Evolutionary conservation across 2,113 vertebrate species (phyloP), one percentile per base, ranked within the genome.

Genomic region (Microtus oregoni): DNA sequence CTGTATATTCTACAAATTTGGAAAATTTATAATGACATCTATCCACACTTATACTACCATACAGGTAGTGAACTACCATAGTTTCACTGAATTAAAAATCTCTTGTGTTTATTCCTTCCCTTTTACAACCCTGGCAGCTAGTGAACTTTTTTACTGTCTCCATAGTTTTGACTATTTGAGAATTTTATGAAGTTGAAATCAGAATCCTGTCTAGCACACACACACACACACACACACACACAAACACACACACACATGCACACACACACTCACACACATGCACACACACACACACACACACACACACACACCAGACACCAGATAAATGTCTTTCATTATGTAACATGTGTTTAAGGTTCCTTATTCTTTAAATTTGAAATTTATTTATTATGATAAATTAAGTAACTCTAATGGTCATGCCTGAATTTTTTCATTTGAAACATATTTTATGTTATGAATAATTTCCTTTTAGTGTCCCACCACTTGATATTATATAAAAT

Each of bases 361-460:
- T 81, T 85, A 68, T 83, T 88, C 65, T 3, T 92, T 96, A 96
- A 93, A 92, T 76, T 89, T 22, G 13, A 81, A 86, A 81, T 95
- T 76, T 73, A 78, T 75, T 94, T 95, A 90, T 91, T 94, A 58
- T 58, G 79, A n/a, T 76, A 76, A 19, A 92, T n/a, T 90, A 85
- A 70, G n/a, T 28, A 70, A 92, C 14, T 68, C 30, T 35, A 67
- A 32, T 92, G 52, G 68, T 65, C 68, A 50, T 91, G 65, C 28
- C 22, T 63, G 87, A 91, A 77, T 26, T 82, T 81, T 94, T 90
- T 44, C 30, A 76, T 58, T 86, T 77, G 32, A 67, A 93, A 65
- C 86, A 61, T 67, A 94, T 78, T 94, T 94, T 92, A 87, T 78
- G 70, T 90, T 87, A 91, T 91, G 70, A 95, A 81, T 91, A 75